Evolutionary conservation across 1,140 invertebrate species (phyloP).

Genomic region (Nixonia krombeini): DNA sequence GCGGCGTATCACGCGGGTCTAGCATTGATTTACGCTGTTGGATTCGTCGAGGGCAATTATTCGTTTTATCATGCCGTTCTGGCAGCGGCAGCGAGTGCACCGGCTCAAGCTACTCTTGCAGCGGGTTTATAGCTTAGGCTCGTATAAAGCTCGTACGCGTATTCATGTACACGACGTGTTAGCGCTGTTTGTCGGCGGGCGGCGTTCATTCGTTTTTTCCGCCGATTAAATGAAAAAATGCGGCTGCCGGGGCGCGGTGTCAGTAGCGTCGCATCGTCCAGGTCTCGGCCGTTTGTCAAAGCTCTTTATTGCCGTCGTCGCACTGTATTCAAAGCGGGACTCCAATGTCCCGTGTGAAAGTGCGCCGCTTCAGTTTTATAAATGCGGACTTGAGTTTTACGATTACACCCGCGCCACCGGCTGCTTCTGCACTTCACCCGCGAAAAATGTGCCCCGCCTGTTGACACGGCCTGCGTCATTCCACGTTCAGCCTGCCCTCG

Average conservation of each 20-base stretch:
- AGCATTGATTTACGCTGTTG: conserved; percentile 24
- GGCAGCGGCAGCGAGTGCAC: conserved; percentile 2
- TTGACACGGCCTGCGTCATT: no score
- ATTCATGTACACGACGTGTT: conserved; percentile 40
- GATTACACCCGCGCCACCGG: conserved; percentile 46
- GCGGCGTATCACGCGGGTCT: no score
- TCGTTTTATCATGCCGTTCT: conserved; percentile 28
- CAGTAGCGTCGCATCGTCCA: conserved; percentile 28
- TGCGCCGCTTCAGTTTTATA: conserved; percentile 52
- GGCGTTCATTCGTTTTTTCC: conserved; percentile 38
- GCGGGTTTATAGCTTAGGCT: conserved; percentile 29
- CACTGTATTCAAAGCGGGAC: conserved; percentile 52
- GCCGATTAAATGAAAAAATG: conserved; percentile 48
- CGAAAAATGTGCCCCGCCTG: conserved; percentile 43
- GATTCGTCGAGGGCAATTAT: conserved; percentile 19
- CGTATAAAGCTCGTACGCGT: conserved; percentile 26
- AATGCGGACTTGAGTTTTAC: conserved; percentile 48
- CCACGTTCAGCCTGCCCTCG: no score
- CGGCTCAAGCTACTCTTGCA: conserved; percentile 31
- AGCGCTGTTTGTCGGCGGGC: conserved; percentile 39
- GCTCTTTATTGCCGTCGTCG: conserved; percentile 52
- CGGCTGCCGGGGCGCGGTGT: conserved; percentile 14
- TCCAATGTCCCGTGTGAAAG: conserved; percentile 49
- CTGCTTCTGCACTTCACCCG: conserved; percentile 37
- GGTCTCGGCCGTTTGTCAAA: conserved; percentile 50